phyloP scores from a whole-genome alignment of 2,888 invertebrate genomes.

The Ptycholaimellus sp. region DNA sequence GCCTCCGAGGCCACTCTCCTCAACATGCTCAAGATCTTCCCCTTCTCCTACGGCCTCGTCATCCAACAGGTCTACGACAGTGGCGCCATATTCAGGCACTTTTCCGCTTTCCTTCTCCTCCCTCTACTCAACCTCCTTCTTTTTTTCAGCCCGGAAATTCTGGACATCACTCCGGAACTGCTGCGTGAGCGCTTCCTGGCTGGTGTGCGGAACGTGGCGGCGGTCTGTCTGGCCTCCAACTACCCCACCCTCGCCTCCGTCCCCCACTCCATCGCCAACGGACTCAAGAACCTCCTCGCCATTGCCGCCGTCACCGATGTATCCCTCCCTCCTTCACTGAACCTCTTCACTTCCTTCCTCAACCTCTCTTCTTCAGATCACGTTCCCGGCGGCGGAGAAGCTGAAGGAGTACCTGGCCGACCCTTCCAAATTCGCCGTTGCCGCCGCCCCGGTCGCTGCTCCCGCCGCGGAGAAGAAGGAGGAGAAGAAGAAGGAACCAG shows the following conservation, averaged over 20 bases:
- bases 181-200: conserved; percentile 38
- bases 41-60: conserved; percentile 88
- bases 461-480: conserved; percentile 37
- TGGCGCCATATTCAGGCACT: conserved; percentile 81
- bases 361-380: conserved; percentile 11
- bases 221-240: conserved; percentile 68
- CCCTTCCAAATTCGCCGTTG: conserved; percentile 69
- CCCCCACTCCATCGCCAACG: conserved; percentile 88
- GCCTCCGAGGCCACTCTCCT: conserved; percentile 92
- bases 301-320: conserved; percentile 85
- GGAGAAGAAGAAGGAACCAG: conserved; percentile 53
- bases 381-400: too few relatives aligned
- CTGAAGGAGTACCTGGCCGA: conserved; percentile 45
- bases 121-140: too few relatives aligned
- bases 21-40: conserved; percentile 99
- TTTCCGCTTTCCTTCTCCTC: too few relatives aligned
- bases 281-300: conserved; percentile 89
- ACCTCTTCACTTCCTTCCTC: not conserved
- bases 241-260: conserved; percentile 90
- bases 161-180: conserved; percentile 94
- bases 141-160: conserved; percentile 82
- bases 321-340: conserved; percentile 39
- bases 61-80: conserved; percentile 80
- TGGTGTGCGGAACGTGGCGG: conserved; percentile 77
- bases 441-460: conserved; percentile 42